These are phyloP conservation scores for Dendrolimus kikuchii DNA, from an alignment of 1,140 invertebrate genomes.

Conservation along the genomic window DNA sequence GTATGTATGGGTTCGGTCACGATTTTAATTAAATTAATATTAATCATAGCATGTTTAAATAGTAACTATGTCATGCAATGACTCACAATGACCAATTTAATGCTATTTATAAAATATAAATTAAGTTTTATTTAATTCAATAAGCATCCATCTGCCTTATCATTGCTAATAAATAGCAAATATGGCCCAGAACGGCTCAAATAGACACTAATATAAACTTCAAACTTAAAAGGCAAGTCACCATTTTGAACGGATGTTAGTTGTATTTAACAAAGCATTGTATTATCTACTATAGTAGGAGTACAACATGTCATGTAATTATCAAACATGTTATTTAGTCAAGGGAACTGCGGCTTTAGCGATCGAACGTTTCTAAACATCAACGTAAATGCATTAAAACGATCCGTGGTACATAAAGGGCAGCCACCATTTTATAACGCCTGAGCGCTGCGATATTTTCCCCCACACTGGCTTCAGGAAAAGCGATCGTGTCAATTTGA, in stretches of 20 bases:
- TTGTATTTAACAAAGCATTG: slow-evolving; percentile 64
- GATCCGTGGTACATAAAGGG: slow-evolving; percentile 57
- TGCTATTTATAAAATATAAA: background rate
- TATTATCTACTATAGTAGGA: slow-evolving; percentile 43
- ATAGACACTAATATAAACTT: slow-evolving; percentile 16
- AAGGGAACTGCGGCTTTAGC: slow-evolving; percentile 27
- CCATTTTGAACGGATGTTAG: slow-evolving; percentile 75
- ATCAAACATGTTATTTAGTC: slow-evolving; percentile 32
- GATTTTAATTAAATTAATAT: too few relatives aligned
- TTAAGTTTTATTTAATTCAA: too few relatives aligned
- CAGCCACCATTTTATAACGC: slow-evolving; percentile 72
- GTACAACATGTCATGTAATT: slow-evolving; percentile 32
- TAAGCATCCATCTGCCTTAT: background rate
- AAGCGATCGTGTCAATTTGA: slow-evolving; percentile 73
- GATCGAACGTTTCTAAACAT: slow-evolving; percentile 22
- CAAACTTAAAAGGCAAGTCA: slow-evolving; percentile 68
- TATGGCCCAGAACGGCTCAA: slow-evolving; percentile 5
- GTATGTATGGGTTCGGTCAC: too few relatives aligned
- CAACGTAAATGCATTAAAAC: slow-evolving; percentile 51
- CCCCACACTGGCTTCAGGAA: slow-evolving; percentile 68
- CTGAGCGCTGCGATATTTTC: slow-evolving; percentile 67
- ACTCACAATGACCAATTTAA: slow-evolving; percentile 13
- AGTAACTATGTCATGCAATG: slow-evolving; percentile 3
- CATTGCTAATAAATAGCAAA: slow-evolving; percentile 11
- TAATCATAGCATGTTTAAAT: too few relatives aligned